Evolutionary conservation across 2,888 invertebrate genomes (phyloP), one percentile per base, ranked within the genome.

Genomic region (Actias luna): DNA sequence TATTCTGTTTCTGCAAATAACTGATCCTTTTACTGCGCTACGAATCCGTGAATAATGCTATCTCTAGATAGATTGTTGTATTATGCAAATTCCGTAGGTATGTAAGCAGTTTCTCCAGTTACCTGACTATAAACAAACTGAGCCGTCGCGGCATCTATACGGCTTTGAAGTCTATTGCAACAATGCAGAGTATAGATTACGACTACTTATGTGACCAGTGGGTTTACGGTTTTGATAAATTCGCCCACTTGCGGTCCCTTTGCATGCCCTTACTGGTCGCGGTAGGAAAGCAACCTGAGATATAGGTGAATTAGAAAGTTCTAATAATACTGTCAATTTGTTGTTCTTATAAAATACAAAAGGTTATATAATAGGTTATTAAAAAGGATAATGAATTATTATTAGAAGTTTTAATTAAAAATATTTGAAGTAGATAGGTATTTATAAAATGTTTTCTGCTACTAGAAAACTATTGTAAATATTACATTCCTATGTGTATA

Each of bases 61-160:
- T 62, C 50, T n/a, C 52, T 18, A 39, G 39, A 59, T 62, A 50
- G 36, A n/a, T 39, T 33, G 31, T 57, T 29, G 25, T 50, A 36
- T 75, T 76, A 78, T 78, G 75, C 69, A 73, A 74, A 76, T 70
- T 69, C 69, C 71, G 73, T 77, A 73, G 74, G 75, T 71, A 63
- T 63, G 52, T 71, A 70, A 69, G 73, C 75, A 75, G 75, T 80
- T 78, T 83, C 82, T 76, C 76, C 64, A 71, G 63, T 76, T 77
- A 74, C 69, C 69, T 69, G 55, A 7, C 55, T 29, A 82, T 83
- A 83, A 81, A 81, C 73, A 77, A 62, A 64, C 69, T 66, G 62
- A 65, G 33, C 22, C 10, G 29, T 29, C 29, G 55, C 29, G 29
- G 16, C 55, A 2, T 55, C 29, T 29, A n/a, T 14, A 55, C 16